phyloP scores from a whole-genome alignment of 2,113 vertebrate genomes.

The Caretta caretta region DNA sequence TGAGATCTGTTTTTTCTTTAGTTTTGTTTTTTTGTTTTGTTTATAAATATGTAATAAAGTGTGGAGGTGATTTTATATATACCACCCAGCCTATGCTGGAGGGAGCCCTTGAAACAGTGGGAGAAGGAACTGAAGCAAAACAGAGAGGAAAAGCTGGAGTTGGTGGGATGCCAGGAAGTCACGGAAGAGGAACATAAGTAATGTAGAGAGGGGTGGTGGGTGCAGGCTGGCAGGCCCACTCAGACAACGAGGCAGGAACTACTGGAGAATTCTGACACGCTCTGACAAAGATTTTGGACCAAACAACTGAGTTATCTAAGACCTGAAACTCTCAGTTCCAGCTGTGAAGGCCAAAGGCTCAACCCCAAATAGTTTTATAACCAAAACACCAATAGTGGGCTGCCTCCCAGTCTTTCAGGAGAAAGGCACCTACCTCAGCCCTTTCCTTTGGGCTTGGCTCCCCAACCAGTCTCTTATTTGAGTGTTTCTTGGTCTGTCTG shows the following conservation, averaged over 20 bases:
- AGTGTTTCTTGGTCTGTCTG: neutral
- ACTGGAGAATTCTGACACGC: neutral
- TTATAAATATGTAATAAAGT: no score
- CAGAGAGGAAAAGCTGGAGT: neutral
- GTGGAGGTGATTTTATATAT: neutral
- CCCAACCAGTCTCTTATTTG: neutral
- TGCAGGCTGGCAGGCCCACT: rapidly evolving
- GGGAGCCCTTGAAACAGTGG: neutral
- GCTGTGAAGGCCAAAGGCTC: neutral
- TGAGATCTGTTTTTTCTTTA: neutral
- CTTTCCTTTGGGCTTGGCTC: neutral
- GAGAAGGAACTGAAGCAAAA: neutral
- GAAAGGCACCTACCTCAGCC: neutral
- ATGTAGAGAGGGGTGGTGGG: neutral
- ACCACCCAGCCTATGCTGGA: rapidly evolving
- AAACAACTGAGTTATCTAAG: neutral
- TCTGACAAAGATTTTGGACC: neutral
- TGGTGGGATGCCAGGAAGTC: neutral
- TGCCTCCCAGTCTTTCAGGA: neutral
- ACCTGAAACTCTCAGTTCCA: neutral
- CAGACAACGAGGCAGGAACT: neutral
- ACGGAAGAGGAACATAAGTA: neutral
- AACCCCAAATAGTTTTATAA: no score
- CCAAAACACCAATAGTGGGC: no score
- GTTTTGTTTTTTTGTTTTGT: no score